Base-by-base conservation (phyloP, 2,888 invertebrate species). In the Agelastica alni region DNA sequence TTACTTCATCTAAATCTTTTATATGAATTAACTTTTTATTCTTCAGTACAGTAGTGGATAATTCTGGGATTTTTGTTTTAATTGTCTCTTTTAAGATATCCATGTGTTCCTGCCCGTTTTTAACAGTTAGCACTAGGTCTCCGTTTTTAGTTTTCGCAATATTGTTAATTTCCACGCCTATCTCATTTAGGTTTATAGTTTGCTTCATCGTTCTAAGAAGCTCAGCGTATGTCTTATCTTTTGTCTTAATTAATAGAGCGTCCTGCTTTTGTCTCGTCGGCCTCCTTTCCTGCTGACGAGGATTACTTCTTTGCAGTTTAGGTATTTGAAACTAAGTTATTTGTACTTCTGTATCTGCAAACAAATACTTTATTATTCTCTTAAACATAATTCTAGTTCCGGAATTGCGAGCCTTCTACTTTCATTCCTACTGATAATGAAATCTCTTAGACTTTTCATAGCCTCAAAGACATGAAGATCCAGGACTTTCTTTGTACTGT, bases 241-340 rank as follows among this genome's bases (percentile, higher is more conserved):
- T 14, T 12, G 20, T 28, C 32, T 56, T 45, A 3, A 56, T 37
- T n/a, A 56, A 12, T 17, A 57, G 18, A 9, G 47, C 56, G 7
- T 55, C 34, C 9, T 13, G 14, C 14, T 16, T 37, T 4, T 4
- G 22, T 34, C n/a, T n/a, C n/a, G n/a, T n/a, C n/a, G n/a, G n/a
- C n/a, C n/a, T n/a, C n/a, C n/a, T n/a, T n/a, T 34, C 14, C 13
- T 13, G 34, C 13, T 34, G 34, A 4, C 34, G 3, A 7, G 34
- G 13, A 5, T 22, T 22, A 22, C 22, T 7, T 22, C 22, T 13
- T 4, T 34, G 13, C 34, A 34, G 6, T 10, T 34, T 13, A 13
- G 34, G 34, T 34, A 13, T 4, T 13, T 34, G 6, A 3, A 17
- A 3, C n/a, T n/a, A n/a, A n/a, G n/a, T n/a, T n/a, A 22, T 9